A percentile compares a stretch with the other conserved stretches of the same genome.
These are phyloP conservation scores for Trachelipus rathkii DNA, from an alignment of 1,140 invertebrate genomes.

Conservation along the genomic window DNA sequence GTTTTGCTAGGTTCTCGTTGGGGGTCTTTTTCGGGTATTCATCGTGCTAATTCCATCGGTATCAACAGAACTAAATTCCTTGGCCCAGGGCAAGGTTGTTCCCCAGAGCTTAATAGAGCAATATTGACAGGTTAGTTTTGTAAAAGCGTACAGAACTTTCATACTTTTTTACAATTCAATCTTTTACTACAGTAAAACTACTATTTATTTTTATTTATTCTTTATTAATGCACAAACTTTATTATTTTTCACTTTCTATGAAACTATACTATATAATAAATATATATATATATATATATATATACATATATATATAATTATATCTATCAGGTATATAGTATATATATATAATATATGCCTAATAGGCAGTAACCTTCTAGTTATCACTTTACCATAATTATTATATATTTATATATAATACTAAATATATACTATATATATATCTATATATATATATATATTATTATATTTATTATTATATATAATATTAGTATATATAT, in stretches of 20 bases:
- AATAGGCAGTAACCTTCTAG: too few relatives aligned
- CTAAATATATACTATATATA: not conserved
- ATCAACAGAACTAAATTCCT: constrained; percentile 3
- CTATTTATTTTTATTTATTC: too few relatives aligned
- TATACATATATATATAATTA: too few relatives aligned
- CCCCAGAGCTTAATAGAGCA: constrained; percentile 11
- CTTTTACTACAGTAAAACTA: not conserved
- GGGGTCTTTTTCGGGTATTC: not conserved
- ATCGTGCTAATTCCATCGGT: constrained; percentile 1
- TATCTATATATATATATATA: not conserved
- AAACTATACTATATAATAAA: too few relatives aligned
- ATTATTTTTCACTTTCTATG: too few relatives aligned
- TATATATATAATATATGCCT: too few relatives aligned
- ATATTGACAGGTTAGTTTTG: constrained; percentile 5
- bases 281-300: too few relatives aligned
- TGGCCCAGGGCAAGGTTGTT: constrained; percentile 10
- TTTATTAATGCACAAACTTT: too few relatives aligned
- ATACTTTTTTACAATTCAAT: not conserved
- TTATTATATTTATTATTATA: too few relatives aligned
- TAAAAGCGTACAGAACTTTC: not conserved
- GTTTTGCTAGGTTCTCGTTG: not conserved
- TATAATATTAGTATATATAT: too few relatives aligned
- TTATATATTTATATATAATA: constrained; percentile 9
- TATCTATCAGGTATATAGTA: too few relatives aligned
- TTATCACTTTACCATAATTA: not conserved